Percentiles rank a stretch among this genome's conserved stretches.
Evolutionary conservation across 2,888 invertebrate species (phyloP).

Genomic region (Chorisops tibialis): DNA sequence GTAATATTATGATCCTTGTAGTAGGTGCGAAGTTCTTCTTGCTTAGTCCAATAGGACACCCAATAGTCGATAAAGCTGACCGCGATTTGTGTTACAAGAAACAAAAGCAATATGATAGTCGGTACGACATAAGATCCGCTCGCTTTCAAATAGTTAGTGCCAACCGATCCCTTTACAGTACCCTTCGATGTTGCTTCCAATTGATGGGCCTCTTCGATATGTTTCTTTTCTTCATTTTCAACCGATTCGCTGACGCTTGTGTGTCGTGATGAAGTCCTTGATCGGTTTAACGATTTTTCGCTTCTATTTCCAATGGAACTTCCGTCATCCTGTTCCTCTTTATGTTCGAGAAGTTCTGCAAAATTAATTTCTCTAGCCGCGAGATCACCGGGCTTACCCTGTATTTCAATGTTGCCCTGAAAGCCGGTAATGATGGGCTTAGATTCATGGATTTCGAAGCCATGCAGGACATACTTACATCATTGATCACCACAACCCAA

Average conservation of each 20-base stretch:
- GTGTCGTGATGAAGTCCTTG: constrained; percentile 25
- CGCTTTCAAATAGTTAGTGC: constrained; percentile 54
- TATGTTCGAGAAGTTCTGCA: constrained; percentile 53
- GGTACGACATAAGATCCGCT: constrained; percentile 54
- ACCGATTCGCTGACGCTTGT: constrained; percentile 39
- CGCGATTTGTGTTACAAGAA: constrained; percentile 58
- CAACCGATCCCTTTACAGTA: constrained; percentile 50
- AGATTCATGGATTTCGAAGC: not conserved
- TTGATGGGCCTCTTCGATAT: constrained; percentile 20
- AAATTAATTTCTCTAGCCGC: constrained; percentile 54
- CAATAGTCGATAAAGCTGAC: constrained; percentile 68
- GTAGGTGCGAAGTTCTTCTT: constrained; percentile 38
- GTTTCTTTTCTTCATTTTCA: constrained; percentile 40
- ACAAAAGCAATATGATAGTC: constrained; percentile 51
- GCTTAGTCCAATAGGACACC: constrained; percentile 61
- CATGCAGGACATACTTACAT: constrained; percentile 57
- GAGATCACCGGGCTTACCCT: constrained; percentile 53
- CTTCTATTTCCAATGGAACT: constrained; percentile 23
- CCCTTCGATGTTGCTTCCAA: constrained; percentile 52
- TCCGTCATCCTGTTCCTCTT: constrained; percentile 39
- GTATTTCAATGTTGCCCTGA: constrained; percentile 53
- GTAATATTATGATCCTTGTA: constrained; percentile 12
- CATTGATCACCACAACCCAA: constrained; percentile 58
- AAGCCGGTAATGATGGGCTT: constrained; percentile 25
- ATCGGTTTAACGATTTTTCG: constrained; percentile 26